phyloP scores from a whole-genome alignment of 92 coral and sea anemone genomes.

The Zoanthus solanderi region DNA sequence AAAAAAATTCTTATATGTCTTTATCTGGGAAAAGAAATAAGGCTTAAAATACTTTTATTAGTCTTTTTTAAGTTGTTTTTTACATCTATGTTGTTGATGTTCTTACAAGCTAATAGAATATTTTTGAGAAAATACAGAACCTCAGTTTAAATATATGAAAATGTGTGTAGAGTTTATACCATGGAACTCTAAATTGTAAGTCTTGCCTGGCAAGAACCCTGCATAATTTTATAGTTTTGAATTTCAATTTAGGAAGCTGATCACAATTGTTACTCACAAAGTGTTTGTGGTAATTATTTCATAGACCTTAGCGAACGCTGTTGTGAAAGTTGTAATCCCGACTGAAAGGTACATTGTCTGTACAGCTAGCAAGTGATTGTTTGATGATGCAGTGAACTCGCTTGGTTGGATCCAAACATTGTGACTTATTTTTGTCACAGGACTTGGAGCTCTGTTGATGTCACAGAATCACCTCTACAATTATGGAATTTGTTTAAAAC shows the following conservation, averaged over 20 bases:
- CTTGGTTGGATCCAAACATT: constrained; percentile 19
- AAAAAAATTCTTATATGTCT: too few species aligned
- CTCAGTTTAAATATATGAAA: too few species aligned
- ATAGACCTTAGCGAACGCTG: constrained; percentile 99
- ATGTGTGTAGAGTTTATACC: too few species aligned
- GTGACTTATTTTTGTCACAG: not conserved
- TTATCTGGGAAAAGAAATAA: too few species aligned
- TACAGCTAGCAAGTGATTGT: constrained; percentile 67
- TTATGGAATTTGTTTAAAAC: not conserved
- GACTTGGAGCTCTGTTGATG: not conserved
- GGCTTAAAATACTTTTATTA: too few species aligned
- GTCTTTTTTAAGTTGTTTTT: too few species aligned
- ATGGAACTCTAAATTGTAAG: too few species aligned
- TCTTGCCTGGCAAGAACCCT: constrained; percentile 36
- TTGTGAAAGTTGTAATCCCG: constrained; percentile 99
- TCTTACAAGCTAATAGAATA: too few species aligned
- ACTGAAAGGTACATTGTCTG: constrained; percentile 97
- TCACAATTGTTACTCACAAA: constrained; percentile 86
- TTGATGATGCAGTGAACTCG: constrained; percentile 2
- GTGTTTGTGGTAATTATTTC: constrained; percentile 99
- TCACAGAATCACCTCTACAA: not conserved
- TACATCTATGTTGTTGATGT: too few species aligned
- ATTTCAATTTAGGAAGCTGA: constrained; percentile 22
- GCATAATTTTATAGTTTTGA: not conserved
- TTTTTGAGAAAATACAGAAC: too few species aligned